Evolutionary conservation across 2,888 invertebrate species (phyloP).

Genomic region (Euspilapteryx auroguttella): DNA sequence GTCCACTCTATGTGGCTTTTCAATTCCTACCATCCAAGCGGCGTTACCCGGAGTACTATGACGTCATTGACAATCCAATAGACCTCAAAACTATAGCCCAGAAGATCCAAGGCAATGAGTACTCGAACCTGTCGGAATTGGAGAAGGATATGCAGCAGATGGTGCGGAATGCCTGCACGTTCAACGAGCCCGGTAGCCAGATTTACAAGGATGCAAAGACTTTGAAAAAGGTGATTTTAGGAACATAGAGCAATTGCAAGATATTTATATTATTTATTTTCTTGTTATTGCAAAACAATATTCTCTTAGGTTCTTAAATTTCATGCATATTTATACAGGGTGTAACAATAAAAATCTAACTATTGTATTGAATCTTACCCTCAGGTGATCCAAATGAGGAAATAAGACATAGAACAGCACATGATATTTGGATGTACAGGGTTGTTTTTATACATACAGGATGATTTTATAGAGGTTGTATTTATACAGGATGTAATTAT

Average conservation of each 20-base stretch:
- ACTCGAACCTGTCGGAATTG: slow-evolving; percentile 76
- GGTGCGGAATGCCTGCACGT: slow-evolving; percentile 93
- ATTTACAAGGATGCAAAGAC: slow-evolving; percentile 95
- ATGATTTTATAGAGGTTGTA: too few relatives aligned
- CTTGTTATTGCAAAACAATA: background rate
- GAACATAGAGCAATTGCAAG: slow-evolving; percentile 3
- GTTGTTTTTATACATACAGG: too few relatives aligned
- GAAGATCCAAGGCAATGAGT: slow-evolving; percentile 85
- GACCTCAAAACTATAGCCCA: slow-evolving; percentile 92
- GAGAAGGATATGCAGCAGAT: slow-evolving; percentile 88
- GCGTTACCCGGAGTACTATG: slow-evolving; percentile 94
- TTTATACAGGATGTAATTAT: too few relatives aligned
- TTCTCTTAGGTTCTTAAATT: background rate
- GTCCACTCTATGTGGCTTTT: slow-evolving; percentile 85
- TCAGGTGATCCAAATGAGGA: too few relatives aligned
- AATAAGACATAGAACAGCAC: too few relatives aligned
- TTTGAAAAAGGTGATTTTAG: slow-evolving; percentile 75
- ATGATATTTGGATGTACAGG: too few relatives aligned
- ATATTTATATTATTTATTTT: background rate
- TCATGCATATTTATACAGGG: background rate
- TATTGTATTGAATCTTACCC: background rate
- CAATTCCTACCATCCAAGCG: slow-evolving; percentile 90
- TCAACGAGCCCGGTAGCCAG: slow-evolving; percentile 95
- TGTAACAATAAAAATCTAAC: background rate
- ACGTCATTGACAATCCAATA: slow-evolving; percentile 90